These are phyloP conservation scores for Apis cerana DNA, from an alignment of 1,140 invertebrate species.

Conservation along the genomic window DNA sequence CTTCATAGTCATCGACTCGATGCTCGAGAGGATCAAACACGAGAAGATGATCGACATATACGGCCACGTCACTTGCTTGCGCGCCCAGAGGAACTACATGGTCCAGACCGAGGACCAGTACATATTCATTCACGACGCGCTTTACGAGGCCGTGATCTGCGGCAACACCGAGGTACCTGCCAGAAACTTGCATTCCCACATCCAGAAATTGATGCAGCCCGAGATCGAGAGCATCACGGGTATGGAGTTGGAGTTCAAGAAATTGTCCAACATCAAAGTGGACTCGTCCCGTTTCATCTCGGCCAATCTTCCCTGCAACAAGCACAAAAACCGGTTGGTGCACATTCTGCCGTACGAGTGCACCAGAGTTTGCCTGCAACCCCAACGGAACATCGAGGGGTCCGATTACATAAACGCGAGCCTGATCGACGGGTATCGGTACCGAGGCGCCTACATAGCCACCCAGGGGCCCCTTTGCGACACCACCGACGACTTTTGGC, in stretches of 20 bases:
- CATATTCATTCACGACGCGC: slow-evolving; percentile 99
- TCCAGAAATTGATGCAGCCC: slow-evolving; percentile 93
- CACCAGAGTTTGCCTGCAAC: slow-evolving; percentile 95
- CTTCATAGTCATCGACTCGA: slow-evolving; percentile 98
- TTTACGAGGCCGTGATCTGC: slow-evolving; percentile 97
- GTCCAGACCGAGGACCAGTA: slow-evolving; percentile 99
- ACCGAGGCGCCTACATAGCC: slow-evolving; percentile 97
- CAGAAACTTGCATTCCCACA: slow-evolving; percentile 94
- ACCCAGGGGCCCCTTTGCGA: slow-evolving; percentile 98
- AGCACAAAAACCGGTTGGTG: slow-evolving; percentile 98
- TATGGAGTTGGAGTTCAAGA: slow-evolving; percentile 99
- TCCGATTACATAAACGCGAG: slow-evolving; percentile 99
- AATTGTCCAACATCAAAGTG: slow-evolving; percentile 96
- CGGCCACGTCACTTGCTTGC: slow-evolving; percentile 97
- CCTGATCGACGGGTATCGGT: slow-evolving; percentile 97
- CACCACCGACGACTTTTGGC: slow-evolving; percentile 99
- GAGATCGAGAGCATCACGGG: slow-evolving; percentile 94
- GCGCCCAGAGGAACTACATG: slow-evolving; percentile 99
- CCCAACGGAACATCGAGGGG: slow-evolving; percentile 95
- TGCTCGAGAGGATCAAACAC: slow-evolving; percentile 96
- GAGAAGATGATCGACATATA: slow-evolving; percentile 99
- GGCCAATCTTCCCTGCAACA: slow-evolving; percentile 97
- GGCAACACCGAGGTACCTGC: slow-evolving; percentile 97
- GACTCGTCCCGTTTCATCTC: slow-evolving; percentile 97
- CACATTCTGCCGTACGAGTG: slow-evolving; percentile 99